Evolutionary conservation across 2,797 vertebrate genomes (phyloP), one percentile per base, ranked within the genome.

Genomic region (Australoheros facetus): DNA sequence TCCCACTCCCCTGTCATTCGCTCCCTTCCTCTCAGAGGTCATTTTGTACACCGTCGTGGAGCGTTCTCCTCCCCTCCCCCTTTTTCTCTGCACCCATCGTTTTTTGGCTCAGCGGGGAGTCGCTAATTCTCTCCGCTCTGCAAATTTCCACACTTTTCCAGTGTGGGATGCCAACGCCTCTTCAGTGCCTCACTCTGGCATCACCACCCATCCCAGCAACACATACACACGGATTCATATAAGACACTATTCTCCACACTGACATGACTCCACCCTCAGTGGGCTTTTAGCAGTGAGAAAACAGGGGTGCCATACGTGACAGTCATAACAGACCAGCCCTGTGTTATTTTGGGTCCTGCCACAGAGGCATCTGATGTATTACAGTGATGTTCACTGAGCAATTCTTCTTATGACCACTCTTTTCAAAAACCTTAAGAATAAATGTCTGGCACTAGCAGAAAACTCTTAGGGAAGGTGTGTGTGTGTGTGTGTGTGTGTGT

Each of bases 71-170:
- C 64, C 55, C n/a, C 57, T 55, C 34, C 39, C 58, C 55, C 30
- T 59, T 62, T 78, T 76, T 85, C 76, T 84, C 77, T 30, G 78
- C 81, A 83, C 85, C 89, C 88, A 86, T 88, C 80, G 70, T 62
- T 77, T 70, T 78, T 89, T 79, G 79, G 71, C 90, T 58, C 93
- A 91, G 91, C 81, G 30, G 91, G 93, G 90, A 90, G 86, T 81
- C 78, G 28, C 79, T 88, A 84, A 93, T 94, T 92, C 81, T 86
- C 84, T 86, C 78, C 73, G 77, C 89, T 91, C 89, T 85, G 92
- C 88, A 92, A 86, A 92, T 92, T 92, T 94, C 85, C 88, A 89
- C 91, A 93, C 89, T 92, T 94, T 92, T 92, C 89, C 87, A 14
- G 76, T 30, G 60, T 83, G 83, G 85, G 88, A 92, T 91, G 90